Evolutionary conservation across 2,888 invertebrate genomes (phyloP).

Genomic region (Pseudolycoriella hygida): DNA sequence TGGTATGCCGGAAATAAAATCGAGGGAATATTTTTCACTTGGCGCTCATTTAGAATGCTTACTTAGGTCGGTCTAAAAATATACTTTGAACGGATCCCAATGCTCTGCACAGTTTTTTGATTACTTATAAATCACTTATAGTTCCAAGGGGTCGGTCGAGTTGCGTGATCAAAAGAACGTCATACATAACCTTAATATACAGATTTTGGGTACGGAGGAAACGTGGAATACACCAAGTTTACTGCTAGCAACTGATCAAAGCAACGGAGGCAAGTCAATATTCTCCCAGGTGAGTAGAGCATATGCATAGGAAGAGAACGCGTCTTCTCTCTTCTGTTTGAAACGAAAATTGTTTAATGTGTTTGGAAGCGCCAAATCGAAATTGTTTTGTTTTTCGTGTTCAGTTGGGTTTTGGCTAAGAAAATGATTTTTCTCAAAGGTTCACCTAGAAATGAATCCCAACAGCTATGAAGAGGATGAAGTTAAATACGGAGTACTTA

Average conservation of each 20-base stretch:
- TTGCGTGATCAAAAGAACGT: constrained; percentile 34
- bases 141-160: constrained; percentile 26
- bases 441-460: constrained; percentile 68
- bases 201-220: constrained; percentile 65
- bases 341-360: too few relatives aligned
- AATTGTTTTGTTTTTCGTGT: neutral
- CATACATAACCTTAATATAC: constrained; percentile 49
- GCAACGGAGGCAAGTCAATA: constrained; percentile 52
- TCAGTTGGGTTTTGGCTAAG: neutral
- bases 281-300: constrained; percentile 61
- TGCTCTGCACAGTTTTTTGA: neutral
- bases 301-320: too few relatives aligned
- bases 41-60: too few relatives aligned
- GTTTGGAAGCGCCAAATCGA: neutral
- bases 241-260: constrained; percentile 45
- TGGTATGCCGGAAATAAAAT: too few relatives aligned
- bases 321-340: too few relatives aligned
- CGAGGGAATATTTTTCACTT: too few relatives aligned
- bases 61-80: neutral
- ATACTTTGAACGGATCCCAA: too few relatives aligned
- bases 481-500: constrained; percentile 35
- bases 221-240: constrained; percentile 78
- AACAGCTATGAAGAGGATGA: constrained; percentile 44
- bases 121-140: too few relatives aligned
- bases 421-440: constrained; percentile 29